A percentile compares a stretch with the other conserved stretches of the same genome.
phyloP scores from a whole-genome alignment of 2,797 vertebrate genomes.

The Rhinatrema bivittatum region DNA sequence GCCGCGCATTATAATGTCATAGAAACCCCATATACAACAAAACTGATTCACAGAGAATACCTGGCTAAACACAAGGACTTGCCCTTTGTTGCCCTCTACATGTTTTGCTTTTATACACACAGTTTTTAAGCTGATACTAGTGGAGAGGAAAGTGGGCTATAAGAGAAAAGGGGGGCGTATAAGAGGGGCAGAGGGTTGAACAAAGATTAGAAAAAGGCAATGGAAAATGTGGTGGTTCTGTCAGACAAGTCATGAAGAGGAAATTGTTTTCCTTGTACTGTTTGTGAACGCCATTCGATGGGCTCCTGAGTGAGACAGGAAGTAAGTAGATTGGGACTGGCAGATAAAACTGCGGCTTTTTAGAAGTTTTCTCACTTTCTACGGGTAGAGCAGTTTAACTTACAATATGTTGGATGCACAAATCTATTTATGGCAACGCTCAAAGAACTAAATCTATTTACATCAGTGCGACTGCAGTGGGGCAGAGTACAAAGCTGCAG shows the following conservation, averaged over 20 bases:
- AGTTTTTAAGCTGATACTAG: background rate
- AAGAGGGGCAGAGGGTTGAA: background rate
- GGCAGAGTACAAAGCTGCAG: too few relatives aligned
- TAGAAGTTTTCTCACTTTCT: slow-evolving; percentile 1
- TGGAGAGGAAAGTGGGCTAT: background rate
- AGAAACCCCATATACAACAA: slow-evolving; percentile 35
- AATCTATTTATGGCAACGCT: too few relatives aligned
- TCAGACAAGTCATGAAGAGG: slow-evolving; percentile 21
- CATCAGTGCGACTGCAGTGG: too few relatives aligned
- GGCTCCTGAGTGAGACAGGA: slow-evolving; percentile 1
- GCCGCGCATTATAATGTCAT: slow-evolving; percentile 25
- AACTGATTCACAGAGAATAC: slow-evolving; percentile 20
- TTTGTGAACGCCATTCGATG: slow-evolving; percentile 4
- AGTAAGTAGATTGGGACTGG: slow-evolving; percentile 1
- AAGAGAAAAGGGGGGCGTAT: background rate
- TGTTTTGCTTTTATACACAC: slow-evolving; percentile 12
- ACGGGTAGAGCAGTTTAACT: background rate
- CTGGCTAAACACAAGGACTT: slow-evolving; percentile 24
- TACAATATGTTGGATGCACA: background rate
- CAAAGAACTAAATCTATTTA: too few relatives aligned
- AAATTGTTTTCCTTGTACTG: background rate
- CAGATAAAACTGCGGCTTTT: background rate
- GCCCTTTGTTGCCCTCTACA: slow-evolving; percentile 18
- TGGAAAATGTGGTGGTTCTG: slow-evolving; percentile 22
- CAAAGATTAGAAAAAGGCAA: background rate